phyloP scores from a whole-genome alignment of 2,113 vertebrate species.

The Alligator mississippiensis region DNA sequence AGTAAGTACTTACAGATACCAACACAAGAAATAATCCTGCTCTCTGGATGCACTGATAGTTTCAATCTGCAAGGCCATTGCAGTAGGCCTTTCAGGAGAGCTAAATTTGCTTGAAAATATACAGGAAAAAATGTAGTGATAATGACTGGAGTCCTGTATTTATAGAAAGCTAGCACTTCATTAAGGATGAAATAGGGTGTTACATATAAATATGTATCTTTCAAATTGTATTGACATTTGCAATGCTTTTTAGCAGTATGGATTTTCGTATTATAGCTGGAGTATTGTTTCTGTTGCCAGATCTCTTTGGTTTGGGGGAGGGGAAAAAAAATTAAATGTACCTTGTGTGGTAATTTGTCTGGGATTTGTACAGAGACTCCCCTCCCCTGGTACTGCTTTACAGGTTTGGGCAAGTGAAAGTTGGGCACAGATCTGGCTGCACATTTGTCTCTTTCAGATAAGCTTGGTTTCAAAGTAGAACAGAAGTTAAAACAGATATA shows the following conservation, averaged over 20 bases:
- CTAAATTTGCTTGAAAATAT: background rate
- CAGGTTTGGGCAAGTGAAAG: background rate
- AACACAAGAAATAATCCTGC: accelerated
- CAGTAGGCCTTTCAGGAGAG: background rate
- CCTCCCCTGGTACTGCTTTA: background rate
- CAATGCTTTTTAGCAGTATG: too few relatives aligned
- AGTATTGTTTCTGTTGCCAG: too few relatives aligned
- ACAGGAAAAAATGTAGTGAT: background rate
- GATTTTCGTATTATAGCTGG: too few relatives aligned
- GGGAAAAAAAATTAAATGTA: background rate
- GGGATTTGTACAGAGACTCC: background rate
- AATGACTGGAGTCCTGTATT: accelerated
- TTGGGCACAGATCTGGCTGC: background rate
- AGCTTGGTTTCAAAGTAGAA: background rate
- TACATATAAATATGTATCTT: background rate
- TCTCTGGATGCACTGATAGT: accelerated
- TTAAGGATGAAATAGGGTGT: background rate
- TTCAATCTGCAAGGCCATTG: accelerated
- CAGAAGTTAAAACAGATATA: background rate
- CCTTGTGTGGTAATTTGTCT: background rate
- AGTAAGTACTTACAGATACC: background rate
- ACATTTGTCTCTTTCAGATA: background rate
- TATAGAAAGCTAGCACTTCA: background rate
- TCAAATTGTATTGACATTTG: background rate
- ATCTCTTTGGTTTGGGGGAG: too few relatives aligned